These are phyloP conservation scores for Sebastes oblongus DNA, from an alignment of 2,797 vertebrate species.

Conservation along the genomic window DNA sequence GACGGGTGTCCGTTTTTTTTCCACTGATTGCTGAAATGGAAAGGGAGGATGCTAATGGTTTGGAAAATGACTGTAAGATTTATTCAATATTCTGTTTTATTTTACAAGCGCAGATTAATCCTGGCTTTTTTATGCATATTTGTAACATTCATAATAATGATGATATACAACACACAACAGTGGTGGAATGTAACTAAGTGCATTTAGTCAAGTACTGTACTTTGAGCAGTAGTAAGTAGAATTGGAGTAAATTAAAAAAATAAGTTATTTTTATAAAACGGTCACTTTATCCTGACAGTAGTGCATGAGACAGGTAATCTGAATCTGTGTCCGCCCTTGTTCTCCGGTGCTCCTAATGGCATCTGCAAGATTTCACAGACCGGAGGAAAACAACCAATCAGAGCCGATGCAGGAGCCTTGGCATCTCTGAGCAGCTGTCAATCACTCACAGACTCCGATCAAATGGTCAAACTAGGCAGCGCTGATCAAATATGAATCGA, in stretches of 20 bases:
- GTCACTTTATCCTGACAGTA: too few species aligned
- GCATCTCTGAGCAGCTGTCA: too few species aligned
- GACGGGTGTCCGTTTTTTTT: conserved; percentile 16
- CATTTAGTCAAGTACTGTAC: too few species aligned
- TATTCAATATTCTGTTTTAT: conserved; percentile 23
- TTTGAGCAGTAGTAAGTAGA: too few species aligned
- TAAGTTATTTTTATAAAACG: not conserved
- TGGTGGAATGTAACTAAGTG: not conserved
- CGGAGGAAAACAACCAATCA: too few species aligned
- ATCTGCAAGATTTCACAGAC: too few species aligned
- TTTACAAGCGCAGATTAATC: not conserved
- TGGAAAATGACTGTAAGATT: conserved; percentile 3
- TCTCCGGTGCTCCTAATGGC: too few species aligned
- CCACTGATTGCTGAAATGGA: not conserved
- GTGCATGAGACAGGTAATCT: too few species aligned
- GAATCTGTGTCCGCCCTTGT: rapidly evolving
- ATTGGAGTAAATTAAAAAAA: not conserved
- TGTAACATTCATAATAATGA: not conserved
- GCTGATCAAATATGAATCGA: too few species aligned
- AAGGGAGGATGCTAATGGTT: not conserved
- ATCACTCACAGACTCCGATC: rapidly evolving
- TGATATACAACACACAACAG: not conserved
- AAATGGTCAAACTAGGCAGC: too few species aligned
- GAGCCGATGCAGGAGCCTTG: too few species aligned
- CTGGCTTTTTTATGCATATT: not conserved